Conservation (phyloP, 2,113 vertebrate genomes). For the Litocranius walleri region DNA sequence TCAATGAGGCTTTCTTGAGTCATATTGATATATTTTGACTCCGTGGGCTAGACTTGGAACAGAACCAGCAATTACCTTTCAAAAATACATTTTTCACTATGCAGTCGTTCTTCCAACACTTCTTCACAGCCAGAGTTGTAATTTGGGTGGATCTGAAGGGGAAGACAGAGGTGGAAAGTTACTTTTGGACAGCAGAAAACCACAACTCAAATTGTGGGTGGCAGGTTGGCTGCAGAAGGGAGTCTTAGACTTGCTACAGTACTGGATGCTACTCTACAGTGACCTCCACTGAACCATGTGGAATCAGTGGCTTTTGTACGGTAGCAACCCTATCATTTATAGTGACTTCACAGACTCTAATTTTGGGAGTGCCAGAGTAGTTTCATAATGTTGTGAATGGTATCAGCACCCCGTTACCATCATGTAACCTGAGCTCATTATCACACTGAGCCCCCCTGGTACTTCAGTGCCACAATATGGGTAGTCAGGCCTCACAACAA, state of each 20-base stretch:
- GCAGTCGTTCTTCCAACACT: background rate
- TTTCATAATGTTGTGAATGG: background rate
- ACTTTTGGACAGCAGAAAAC: slow-evolving; percentile 54
- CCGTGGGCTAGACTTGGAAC: slow-evolving; percentile 18
- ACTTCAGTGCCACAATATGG: background rate
- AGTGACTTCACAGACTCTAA: background rate
- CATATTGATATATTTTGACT: slow-evolving; percentile 45
- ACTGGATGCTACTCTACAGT: background rate
- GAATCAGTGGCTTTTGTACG: background rate
- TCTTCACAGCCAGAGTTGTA: slow-evolving; percentile 45
- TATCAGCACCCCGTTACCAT: background rate
- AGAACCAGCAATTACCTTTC: slow-evolving; percentile 48
- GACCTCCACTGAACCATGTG: background rate
- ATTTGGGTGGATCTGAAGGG: slow-evolving; percentile 47
- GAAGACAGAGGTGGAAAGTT: slow-evolving; percentile 29
- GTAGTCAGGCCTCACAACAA: background rate
- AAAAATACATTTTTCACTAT: background rate
- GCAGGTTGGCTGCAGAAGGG: background rate
- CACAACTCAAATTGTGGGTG: background rate
- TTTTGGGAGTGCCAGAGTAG: background rate
- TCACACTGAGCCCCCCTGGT: background rate
- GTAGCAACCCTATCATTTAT: background rate
- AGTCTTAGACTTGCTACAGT: background rate
- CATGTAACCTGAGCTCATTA: background rate
- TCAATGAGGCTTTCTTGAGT: background rate